Conservation (phyloP, 2,888 invertebrate species). For the Ischnura elegans region DNA sequence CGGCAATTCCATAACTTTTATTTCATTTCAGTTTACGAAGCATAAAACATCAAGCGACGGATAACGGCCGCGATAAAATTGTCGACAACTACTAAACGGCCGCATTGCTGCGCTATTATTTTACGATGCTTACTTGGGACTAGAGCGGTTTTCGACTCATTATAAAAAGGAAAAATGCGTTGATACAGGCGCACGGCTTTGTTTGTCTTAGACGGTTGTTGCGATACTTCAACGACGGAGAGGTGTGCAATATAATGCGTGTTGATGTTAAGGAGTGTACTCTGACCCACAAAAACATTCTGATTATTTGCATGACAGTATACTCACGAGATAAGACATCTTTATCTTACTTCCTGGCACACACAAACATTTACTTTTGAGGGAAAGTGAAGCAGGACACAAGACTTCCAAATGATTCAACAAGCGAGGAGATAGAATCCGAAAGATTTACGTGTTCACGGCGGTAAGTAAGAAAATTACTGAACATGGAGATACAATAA, state of each 20-base stretch:
- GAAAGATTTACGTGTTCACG: too few species aligned
- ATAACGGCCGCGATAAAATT: background rate
- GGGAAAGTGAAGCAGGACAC: too few species aligned
- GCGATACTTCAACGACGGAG: background rate
- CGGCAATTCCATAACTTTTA: background rate
- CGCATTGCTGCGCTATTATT: background rate
- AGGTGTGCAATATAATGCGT: background rate
- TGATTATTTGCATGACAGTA: background rate
- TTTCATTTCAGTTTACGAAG: background rate
- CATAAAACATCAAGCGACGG: background rate
- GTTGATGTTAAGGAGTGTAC: background rate
- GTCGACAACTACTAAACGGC: background rate
- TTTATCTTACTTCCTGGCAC: background rate
- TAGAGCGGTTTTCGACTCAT: background rate
- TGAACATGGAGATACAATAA: too few species aligned
- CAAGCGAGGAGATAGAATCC: too few species aligned
- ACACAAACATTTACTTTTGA: too few species aligned
- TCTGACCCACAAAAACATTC: background rate
- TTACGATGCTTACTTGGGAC: background rate
- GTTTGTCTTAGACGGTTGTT: background rate
- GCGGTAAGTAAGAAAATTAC: too few species aligned
- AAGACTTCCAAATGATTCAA: too few species aligned
- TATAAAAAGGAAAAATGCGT: background rate
- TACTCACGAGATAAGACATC: background rate
- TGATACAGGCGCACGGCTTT: background rate